Evolutionary conservation across 2,113 vertebrate genomes (phyloP), one percentile per base, ranked within the genome.

Genomic region (Chelonoidis abingdonii): DNA sequence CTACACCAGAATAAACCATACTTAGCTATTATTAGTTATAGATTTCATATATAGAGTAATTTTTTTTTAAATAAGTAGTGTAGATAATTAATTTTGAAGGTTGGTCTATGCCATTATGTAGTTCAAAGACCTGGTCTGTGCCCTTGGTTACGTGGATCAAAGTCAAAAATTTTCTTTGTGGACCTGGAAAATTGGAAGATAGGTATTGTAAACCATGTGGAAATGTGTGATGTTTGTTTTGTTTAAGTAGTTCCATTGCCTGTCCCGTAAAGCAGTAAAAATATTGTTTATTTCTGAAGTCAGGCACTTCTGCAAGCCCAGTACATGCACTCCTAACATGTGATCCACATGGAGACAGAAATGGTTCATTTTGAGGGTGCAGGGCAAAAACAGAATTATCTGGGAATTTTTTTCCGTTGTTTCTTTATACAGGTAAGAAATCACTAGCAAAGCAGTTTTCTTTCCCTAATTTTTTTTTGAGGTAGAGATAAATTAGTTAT

Each of bases 31-130:
- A 38, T 72, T n/a, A 69, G 17, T 90, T 90, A 5, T 56, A 0
- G 6, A 53, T 19, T 90, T 94, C 5, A 89, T 88, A 19, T 86
- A 80, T 19, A 86, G 29, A 49, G 85, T 86, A 27, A 84, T 94
- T 93, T 93, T 10, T 8, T 24, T 54, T 75, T 13, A 89, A 90
- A 8, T 88, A 72, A 38, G 35, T 38, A 38, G 65, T 72, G n/a
- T 38, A 72, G 65, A 38, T n/a, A 72, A 84, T 50, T 21, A 27
- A 31, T 1, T 29, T 93, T 93, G 47, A 92, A 94, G 65, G 62
- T 62, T 62, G 2, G 0, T 75, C 38, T 31, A 0, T 90, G 5
- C 24, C 44, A 1, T 65, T 84, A 25, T 5, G 3, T 88, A 59
- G n/a, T 84, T 95, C 24, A 84, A 80, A 90, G 6, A 52, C 87